These are phyloP conservation scores for Augochlora pura DNA, from an alignment of 1,140 invertebrate genomes.

Conservation along the genomic window DNA sequence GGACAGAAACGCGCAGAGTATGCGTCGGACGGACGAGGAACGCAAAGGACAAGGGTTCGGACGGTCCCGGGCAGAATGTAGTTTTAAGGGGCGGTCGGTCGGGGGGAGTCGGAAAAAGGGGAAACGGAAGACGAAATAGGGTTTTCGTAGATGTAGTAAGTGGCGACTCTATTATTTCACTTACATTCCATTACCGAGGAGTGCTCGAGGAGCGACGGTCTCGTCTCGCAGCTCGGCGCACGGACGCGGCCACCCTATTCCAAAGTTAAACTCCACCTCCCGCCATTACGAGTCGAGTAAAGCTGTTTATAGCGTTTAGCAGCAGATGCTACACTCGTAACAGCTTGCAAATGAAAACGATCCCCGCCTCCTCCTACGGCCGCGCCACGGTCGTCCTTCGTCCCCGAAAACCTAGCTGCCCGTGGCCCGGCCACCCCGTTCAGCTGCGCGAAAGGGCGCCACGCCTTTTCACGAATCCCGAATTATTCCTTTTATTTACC, in stretches of 20 bases:
- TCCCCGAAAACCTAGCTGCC: neutral
- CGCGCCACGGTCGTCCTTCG: no score
- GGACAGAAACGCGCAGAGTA: neutral
- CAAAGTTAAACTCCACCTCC: slow-evolving; percentile 67
- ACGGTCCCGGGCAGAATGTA: no score
- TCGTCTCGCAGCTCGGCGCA: slow-evolving; percentile 12
- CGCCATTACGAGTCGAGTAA: slow-evolving; percentile 67
- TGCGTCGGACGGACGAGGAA: neutral
- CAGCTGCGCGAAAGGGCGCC: neutral
- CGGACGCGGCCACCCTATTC: slow-evolving; percentile 56
- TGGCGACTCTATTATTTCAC: slow-evolving; percentile 55
- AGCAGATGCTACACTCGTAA: slow-evolving; percentile 74
- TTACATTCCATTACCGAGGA: slow-evolving; percentile 51
- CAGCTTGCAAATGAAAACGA: slow-evolving; percentile 76
- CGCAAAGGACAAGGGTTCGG: no score
- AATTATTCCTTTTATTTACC: slow-evolving; percentile 15
- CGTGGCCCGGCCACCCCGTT: neutral
- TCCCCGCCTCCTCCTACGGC: slow-evolving; percentile 21
- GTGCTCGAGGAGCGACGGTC: neutral
- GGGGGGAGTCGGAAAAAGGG: neutral
- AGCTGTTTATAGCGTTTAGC: slow-evolving; percentile 74
- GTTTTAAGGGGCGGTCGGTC: no score
- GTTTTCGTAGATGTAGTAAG: slow-evolving; percentile 9
- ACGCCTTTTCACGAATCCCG: slow-evolving; percentile 3
- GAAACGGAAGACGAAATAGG: neutral